Percentiles rank a stretch among this genome's conserved stretches.
Conservation (phyloP, 2,888 invertebrate genomes). For the Hyposoter didymator region DNA sequence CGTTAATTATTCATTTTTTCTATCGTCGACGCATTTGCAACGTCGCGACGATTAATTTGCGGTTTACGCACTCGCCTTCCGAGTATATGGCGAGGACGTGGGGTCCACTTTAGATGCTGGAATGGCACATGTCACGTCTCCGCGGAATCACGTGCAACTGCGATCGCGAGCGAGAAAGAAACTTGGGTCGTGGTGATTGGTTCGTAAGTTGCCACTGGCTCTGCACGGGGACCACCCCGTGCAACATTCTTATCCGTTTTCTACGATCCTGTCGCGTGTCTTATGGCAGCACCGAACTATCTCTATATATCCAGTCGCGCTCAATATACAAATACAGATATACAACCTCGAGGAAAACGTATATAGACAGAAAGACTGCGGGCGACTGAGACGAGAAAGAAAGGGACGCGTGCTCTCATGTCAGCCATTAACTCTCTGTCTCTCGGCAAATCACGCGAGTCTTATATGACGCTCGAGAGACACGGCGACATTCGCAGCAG, state of each 20-base stretch:
- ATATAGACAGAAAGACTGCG: conserved; percentile 30
- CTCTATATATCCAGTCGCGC: conserved; percentile 6
- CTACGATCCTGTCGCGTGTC: conserved; percentile 66
- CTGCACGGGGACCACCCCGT: conserved; percentile 62
- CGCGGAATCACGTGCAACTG: conserved; percentile 19
- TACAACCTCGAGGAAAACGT: neutral
- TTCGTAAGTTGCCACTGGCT: conserved; percentile 47
- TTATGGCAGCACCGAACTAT: conserved; percentile 15
- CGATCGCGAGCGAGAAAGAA: conserved; percentile 31
- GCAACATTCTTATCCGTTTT: conserved; percentile 62
- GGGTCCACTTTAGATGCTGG: conserved; percentile 10
- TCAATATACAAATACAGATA: neutral
- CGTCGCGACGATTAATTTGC: neutral
- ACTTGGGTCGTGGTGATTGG: conserved; percentile 61
- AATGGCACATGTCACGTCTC: conserved; percentile 20
- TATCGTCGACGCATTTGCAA: neutral
- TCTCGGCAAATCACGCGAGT: conserved; percentile 69
- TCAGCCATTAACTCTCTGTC: conserved; percentile 76
- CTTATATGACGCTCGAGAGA: conserved; percentile 35
- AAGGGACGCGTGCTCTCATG: conserved; percentile 67
- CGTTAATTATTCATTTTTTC: neutral
- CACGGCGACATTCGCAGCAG: conserved; percentile 55
- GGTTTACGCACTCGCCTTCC: neutral
- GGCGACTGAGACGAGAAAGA: conserved; percentile 63
- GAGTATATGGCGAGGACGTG: neutral